Evolutionary conservation across 1,140 invertebrate species (phyloP).

Genomic region (Battus philenor): DNA sequence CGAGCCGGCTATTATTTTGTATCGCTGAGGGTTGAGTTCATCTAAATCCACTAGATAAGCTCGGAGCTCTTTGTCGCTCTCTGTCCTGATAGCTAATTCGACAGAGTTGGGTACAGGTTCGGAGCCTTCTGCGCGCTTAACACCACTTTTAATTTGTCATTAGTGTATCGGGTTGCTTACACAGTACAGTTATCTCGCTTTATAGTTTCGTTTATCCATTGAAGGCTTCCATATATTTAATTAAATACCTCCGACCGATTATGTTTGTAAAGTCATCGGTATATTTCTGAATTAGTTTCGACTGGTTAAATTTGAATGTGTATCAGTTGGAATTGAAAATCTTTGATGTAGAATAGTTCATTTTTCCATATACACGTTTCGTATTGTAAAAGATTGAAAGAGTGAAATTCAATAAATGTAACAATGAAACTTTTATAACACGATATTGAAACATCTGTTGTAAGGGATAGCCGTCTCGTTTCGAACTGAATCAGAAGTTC

Average conservation of each 20-base stretch:
- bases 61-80: slow-evolving; percentile 57
- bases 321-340: neutral
- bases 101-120: slow-evolving; percentile 33
- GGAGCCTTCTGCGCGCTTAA: slow-evolving; percentile 27
- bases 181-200: slow-evolving; percentile 32
- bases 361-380: too few species aligned
- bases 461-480: neutral
- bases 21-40: slow-evolving; percentile 67
- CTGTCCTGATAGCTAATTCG: slow-evolving; percentile 63
- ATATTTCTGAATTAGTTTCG: slow-evolving; percentile 7
- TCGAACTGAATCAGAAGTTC: slow-evolving; percentile 2
- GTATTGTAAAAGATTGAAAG: neutral
- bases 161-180: slow-evolving; percentile 50
- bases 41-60: slow-evolving; percentile 71
- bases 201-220: slow-evolving; percentile 33
- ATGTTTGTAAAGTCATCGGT: slow-evolving; percentile 12
- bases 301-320: too few species aligned
- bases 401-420: neutral
- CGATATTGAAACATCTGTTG: slow-evolving; percentile 1
- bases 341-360: too few species aligned
- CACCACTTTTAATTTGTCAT: slow-evolving; percentile 50
- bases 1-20: slow-evolving; percentile 72
- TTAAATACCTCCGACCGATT: slow-evolving; percentile 31
- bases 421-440: slow-evolving; percentile 1
- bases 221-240: slow-evolving; percentile 47